Conservation (phyloP, 2,888 invertebrate genomes). For the Diaperis boleti region DNA sequence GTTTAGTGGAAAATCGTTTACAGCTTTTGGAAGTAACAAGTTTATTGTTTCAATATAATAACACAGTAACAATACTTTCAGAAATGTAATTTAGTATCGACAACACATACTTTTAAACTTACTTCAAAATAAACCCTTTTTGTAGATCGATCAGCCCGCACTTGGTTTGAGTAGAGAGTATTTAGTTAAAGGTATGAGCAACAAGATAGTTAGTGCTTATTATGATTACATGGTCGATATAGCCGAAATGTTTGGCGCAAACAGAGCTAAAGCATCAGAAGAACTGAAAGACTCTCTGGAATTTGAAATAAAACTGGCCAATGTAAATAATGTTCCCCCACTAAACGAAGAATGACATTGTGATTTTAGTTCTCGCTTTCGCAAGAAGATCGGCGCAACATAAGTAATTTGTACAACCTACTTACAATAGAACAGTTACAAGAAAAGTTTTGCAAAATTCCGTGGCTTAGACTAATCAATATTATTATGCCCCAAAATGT, state of each 20-base stretch:
- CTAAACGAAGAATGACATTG: not conserved
- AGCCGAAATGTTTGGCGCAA: conserved; percentile 53
- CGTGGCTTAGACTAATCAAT: conserved; percentile 68
- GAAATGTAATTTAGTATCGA: too few species aligned
- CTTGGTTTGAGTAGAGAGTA: conserved; percentile 85
- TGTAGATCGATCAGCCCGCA: conserved; percentile 83
- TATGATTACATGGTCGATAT: conserved; percentile 64
- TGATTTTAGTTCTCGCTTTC: conserved; percentile 43
- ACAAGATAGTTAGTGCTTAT: conserved; percentile 82
- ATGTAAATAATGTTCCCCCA: conserved; percentile 31
- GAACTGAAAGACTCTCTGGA: conserved; percentile 49
- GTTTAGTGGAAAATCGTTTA: too few species aligned
- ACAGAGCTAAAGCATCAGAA: conserved; percentile 43
- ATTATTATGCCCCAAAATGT: conserved; percentile 61
- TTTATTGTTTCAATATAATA: too few species aligned
- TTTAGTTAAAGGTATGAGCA: conserved; percentile 79
- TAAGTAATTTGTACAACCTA: conserved; percentile 64
- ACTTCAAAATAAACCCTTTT: too few species aligned
- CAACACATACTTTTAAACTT: too few species aligned
- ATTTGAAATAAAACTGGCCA: conserved; percentile 54
- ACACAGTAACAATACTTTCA: too few species aligned
- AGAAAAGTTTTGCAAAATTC: conserved; percentile 61
- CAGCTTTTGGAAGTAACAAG: too few species aligned
- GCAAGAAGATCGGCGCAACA: conserved; percentile 43
- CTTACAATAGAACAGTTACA: conserved; percentile 67